Base-by-base conservation (phyloP, 1,140 invertebrate species). In the Leptopilina clavipes region DNA sequence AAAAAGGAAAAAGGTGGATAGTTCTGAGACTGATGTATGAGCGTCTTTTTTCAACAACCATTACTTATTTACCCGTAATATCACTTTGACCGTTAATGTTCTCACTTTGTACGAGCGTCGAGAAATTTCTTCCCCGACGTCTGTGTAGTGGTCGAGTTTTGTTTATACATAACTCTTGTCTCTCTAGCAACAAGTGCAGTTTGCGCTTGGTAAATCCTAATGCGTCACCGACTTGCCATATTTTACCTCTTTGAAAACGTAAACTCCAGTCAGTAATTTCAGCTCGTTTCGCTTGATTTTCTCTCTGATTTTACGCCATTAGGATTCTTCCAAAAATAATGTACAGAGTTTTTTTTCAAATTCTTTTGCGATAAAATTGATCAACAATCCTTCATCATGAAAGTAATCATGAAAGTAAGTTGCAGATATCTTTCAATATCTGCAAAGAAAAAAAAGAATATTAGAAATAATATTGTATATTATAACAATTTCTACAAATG, bases 151-250 rank as follows among this genome's bases (percentile, higher is more conserved):
- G 22, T 65, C 19, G 56, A 65, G 56, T 22, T 65, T 65, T 65
- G 56, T 65, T 65, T 65, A 65, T 65, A 31, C 56, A 65, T 65
- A 65, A 65, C 56, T 59, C 56, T 59, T 25, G 56, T 19, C 56
- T 31, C 19, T 25, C 19, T 12, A 25, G 56, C 56, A 25, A 59
- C 37, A 18, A 59, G 56, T 65, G 56, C 31, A 19, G 56, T 65
- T 22, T 65, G 9, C 22, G 56, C 56, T n/a, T 65, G 56, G 22
- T 65, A 65, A 65, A 65, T 65, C 56, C 56, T 31, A 65, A 65
- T 65, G 56, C 56, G 56, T 81, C 79, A 82, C 80, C 79, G 79
- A 76, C 73, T 82, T 73, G 77, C 81, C 43, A 78, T 82, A 79
- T 75, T 79, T 81, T 76, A 81, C 72, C 75, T 1, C 76, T 54